These are phyloP conservation scores for Laticauda laticaudata DNA, from an alignment of 2,113 vertebrate species.

Conservation along the genomic window DNA sequence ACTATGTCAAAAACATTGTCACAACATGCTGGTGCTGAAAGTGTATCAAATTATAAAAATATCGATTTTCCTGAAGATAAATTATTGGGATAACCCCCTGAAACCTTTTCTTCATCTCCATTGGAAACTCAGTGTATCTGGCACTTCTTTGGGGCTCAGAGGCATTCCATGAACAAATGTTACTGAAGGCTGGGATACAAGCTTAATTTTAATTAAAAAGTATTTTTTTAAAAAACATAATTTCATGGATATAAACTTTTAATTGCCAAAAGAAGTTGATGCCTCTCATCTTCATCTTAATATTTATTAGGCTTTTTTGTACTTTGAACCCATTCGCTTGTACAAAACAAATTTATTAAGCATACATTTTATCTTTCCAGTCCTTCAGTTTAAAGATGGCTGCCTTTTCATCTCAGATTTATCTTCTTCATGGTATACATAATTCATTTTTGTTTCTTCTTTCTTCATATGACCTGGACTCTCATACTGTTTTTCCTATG, in stretches of 20 bases:
- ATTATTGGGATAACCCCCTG: neutral
- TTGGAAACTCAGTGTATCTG: neutral
- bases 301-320: neutral
- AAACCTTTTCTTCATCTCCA: neutral
- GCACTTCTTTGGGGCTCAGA: neutral
- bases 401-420: neutral
- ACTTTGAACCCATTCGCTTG: neutral
- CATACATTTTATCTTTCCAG: neutral
- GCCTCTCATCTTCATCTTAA: neutral
- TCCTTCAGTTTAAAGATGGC: neutral
- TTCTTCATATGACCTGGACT: neutral
- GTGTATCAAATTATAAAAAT: neutral
- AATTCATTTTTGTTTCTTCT: neutral
- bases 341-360: neutral
- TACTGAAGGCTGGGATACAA: neutral
- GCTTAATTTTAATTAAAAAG: neutral
- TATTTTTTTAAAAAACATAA: neutral
- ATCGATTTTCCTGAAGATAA: neutral
- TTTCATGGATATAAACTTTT: neutral
- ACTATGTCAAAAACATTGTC: neutral
- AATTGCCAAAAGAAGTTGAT: neutral
- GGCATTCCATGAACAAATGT: neutral
- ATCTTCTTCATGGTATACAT: neutral
- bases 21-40: neutral
- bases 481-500: neutral